Percentiles rank a stretch among this genome's conserved stretches.
These are phyloP conservation scores for Macrotrachela quadricornifera DNA, from an alignment of 1,140 invertebrate genomes.

Conservation along the genomic window DNA sequence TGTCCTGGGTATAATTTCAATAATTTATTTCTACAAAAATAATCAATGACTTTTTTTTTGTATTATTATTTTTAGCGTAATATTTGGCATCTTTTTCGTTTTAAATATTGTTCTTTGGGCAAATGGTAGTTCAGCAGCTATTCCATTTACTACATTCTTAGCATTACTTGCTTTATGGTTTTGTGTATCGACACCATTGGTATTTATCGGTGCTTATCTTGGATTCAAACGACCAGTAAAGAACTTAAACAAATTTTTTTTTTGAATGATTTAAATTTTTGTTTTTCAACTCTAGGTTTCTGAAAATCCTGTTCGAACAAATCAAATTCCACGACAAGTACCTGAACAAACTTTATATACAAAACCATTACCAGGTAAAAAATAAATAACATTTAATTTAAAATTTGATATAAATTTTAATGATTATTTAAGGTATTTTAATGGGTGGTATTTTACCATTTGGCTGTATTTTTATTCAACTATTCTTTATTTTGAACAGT, in stretches of 20 bases:
- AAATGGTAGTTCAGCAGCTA: slow-evolving; percentile 74
- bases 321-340: slow-evolving; percentile 92
- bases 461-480: slow-evolving; percentile 95
- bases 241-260: slow-evolving; percentile 7
- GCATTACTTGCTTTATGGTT: slow-evolving; percentile 90
- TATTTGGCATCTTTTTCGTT: slow-evolving; percentile 81
- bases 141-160: slow-evolving; percentile 89
- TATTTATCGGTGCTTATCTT: slow-evolving; percentile 90
- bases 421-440: slow-evolving; percentile 40
- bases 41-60: neutral
- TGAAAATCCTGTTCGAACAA: slow-evolving; percentile 73
- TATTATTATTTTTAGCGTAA: slow-evolving; percentile 41
- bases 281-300: neutral
- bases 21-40: no score
- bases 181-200: slow-evolving; percentile 85
- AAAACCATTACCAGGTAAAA: slow-evolving; percentile 43
- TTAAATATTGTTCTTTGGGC: slow-evolving; percentile 88
- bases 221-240: slow-evolving; percentile 82
- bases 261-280: neutral
- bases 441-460: slow-evolving; percentile 97
- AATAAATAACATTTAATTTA: neutral
- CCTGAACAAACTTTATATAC: slow-evolving; percentile 93
- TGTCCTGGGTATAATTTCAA: slow-evolving; percentile 56
- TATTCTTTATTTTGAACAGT: slow-evolving; percentile 95
- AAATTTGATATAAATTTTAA: neutral